Evolutionary conservation across 2,888 invertebrate genomes (phyloP).

Genomic region (Cheilosia pagana): DNA sequence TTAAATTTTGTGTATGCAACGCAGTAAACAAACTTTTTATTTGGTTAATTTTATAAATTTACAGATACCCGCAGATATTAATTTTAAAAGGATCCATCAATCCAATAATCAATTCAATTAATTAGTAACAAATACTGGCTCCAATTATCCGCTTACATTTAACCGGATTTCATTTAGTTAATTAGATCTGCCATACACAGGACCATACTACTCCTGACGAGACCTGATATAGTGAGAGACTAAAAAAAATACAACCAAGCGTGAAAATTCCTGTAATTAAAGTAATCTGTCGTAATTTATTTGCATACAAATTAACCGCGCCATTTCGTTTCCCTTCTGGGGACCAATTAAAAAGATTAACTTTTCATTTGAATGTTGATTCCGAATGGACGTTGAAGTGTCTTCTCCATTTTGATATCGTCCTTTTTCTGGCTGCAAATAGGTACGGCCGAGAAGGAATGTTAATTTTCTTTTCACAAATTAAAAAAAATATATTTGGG

Average conservation of each 20-base stretch:
- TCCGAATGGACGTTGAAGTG: slow-evolving; percentile 39
- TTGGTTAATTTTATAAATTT: too few species aligned
- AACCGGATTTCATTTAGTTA: too few species aligned
- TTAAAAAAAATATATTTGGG: neutral
- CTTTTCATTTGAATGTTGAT: slow-evolving; percentile 64
- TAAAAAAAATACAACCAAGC: slow-evolving; percentile 17
- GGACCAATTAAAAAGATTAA: slow-evolving; percentile 66
- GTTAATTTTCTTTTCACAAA: neutral
- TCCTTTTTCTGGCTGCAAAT: slow-evolving; percentile 1
- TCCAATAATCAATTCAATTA: too few species aligned
- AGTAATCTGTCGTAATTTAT: slow-evolving; percentile 66
- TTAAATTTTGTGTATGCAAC: neutral
- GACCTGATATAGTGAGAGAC: too few species aligned
- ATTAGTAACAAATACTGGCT: too few species aligned
- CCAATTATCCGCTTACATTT: too few species aligned
- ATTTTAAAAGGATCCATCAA: too few species aligned
- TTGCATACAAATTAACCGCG: slow-evolving; percentile 70
- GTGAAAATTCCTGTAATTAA: slow-evolving; percentile 57
- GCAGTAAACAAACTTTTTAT: too few species aligned
- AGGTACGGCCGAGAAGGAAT: neutral
- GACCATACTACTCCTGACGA: too few species aligned
- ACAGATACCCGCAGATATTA: too few species aligned
- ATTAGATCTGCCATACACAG: too few species aligned
- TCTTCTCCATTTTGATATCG: slow-evolving; percentile 14
- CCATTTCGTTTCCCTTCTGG: slow-evolving; percentile 39